Conservation (phyloP, 2,113 vertebrate genomes). For the Opisthocomus hoazin region DNA sequence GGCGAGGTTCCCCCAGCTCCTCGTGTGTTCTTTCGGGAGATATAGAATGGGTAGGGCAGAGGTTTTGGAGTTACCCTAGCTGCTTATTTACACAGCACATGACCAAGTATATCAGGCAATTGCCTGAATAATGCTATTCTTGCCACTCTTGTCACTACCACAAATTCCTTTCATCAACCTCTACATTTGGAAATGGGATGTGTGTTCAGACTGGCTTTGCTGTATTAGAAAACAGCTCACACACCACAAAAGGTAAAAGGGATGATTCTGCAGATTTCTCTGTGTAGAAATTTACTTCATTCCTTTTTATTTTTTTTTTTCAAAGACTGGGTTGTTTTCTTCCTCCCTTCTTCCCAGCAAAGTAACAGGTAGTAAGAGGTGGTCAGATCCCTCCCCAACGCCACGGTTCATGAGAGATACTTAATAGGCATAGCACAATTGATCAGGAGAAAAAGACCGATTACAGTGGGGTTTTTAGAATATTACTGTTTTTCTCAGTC, state of each 20-base stretch:
- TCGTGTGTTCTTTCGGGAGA: background rate
- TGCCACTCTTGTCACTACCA: background rate
- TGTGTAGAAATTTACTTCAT: background rate
- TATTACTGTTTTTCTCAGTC: background rate
- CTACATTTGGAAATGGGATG: background rate
- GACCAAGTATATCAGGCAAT: background rate
- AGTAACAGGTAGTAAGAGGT: background rate
- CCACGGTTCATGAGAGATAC: background rate
- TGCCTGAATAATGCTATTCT: background rate
- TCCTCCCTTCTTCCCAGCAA: background rate
- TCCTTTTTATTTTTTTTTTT: background rate
- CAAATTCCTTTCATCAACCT: background rate
- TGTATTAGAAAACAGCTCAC: background rate
- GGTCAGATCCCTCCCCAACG: background rate
- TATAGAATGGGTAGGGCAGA: background rate
- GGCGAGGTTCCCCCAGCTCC: no score
- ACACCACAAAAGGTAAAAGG: background rate
- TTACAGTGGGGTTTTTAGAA: rapidly evolving
- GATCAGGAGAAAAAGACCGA: background rate
- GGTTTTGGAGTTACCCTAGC: background rate
- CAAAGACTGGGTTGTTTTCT: background rate
- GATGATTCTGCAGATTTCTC: background rate
- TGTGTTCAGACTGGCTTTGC: background rate
- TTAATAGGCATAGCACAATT: background rate
- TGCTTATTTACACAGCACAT: background rate